Base-by-base conservation (phyloP, 2,113 vertebrate species). In the Panthera uncia region DNA sequence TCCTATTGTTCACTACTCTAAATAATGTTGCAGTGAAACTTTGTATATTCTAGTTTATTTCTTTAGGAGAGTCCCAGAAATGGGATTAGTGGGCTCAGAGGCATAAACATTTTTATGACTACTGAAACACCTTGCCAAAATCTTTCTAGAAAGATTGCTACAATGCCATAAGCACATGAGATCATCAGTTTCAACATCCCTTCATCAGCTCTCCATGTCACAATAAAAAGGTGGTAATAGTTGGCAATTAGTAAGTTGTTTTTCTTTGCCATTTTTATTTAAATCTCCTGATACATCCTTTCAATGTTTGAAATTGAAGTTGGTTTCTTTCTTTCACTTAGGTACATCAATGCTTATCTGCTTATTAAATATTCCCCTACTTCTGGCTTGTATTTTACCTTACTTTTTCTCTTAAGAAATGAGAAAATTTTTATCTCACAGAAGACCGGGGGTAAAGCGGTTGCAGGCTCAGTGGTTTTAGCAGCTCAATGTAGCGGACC, bases 31-130 rank as follows among this genome's bases (percentile, higher is more conserved):
- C 19, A 61, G 91, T 74, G 33, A 90, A 76, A 29, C 48, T 95
- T 89, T 79, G 31, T 38, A 89, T n/a, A 74, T 73, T 95, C 71
- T 95, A 68, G 69, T 69, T 84, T 41, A 57, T 45, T 71, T 93
- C 68, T 80, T 68, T 78, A 45, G 48, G n/a, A 83, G 18, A 93
- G 21, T 80, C 63, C 61, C 50, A 94, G 38, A 83, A 89, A 81
- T 31, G 48, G 31, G n/a, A 81, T 71, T 94, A 69, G 21, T 66
- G 29, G 48, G 14, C 52, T 78, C 73, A 50, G 41, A 55, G 19
- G 27, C 18, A 84, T 7, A 68, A 71, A 38, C n/a, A 89, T 73
- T 95, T 87, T 95, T 82, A 65, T 65, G 18, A 95, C 27, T 66
- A 85, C 38, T 89, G 66, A 81, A 95, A 65, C 36, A 78, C 61